These are phyloP conservation scores for Nemotelus pantherinus DNA, from an alignment of 2,888 invertebrate genomes.

Conservation along the genomic window DNA sequence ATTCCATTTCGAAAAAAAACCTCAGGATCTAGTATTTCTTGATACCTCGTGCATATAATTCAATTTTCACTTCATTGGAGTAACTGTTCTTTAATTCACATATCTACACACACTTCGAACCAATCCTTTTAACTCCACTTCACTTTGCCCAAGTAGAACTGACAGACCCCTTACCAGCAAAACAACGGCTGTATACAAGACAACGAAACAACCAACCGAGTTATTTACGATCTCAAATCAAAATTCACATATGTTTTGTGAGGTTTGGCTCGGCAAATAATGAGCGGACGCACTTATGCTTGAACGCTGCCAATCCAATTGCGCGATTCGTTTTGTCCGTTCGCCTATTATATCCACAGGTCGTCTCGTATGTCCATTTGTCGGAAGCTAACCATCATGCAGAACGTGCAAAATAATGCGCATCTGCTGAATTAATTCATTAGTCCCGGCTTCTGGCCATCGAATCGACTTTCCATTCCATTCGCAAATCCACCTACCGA, in stretches of 20 bases:
- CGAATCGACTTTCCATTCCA: neutral
- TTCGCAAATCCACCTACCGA: neutral
- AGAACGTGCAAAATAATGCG: conserved; percentile 38
- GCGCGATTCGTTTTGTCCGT: conserved; percentile 14
- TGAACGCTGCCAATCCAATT: conserved; percentile 17
- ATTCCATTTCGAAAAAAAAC: too few relatives aligned
- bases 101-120: too few relatives aligned
- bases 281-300: conserved; percentile 28
- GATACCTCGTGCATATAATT: too few relatives aligned
- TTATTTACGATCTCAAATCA: conserved; percentile 48
- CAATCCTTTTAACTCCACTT: too few relatives aligned
- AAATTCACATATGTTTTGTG: conserved; percentile 48
- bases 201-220: neutral
- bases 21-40: too few relatives aligned
- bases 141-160: too few relatives aligned
- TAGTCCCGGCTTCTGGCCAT: conserved; percentile 11
- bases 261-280: conserved; percentile 5
- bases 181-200: too few relatives aligned
- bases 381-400: neutral
- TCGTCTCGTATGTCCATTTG: neutral
- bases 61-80: too few relatives aligned
- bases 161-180: too few relatives aligned
- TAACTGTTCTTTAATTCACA: too few relatives aligned
- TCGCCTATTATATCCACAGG: conserved; percentile 1
- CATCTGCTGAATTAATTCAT: conserved; percentile 50